phyloP scores from a whole-genome alignment of 2,888 invertebrate genomes.

The Reticulitermes lucifugus region DNA sequence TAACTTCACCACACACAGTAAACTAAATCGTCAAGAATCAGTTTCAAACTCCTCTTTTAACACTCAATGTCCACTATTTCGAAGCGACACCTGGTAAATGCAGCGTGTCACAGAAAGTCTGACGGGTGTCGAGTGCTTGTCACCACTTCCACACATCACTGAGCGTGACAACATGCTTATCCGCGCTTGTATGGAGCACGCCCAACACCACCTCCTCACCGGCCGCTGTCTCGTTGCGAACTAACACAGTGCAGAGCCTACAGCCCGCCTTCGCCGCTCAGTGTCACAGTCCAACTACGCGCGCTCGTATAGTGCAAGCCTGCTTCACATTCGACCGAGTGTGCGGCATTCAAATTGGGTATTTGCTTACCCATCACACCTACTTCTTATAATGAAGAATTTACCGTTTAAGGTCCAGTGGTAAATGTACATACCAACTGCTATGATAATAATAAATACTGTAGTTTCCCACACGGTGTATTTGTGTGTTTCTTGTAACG shows the following conservation, averaged over 20 bases:
- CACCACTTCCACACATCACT: neutral
- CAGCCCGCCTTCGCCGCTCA: neutral
- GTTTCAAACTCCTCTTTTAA: neutral
- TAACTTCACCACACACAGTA: neutral
- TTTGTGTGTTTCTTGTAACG: too few species aligned
- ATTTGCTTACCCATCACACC: neutral
- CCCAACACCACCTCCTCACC: neutral
- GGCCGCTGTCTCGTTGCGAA: neutral
- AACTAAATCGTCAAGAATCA: neutral
- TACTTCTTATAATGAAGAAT: too few species aligned
- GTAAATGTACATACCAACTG: too few species aligned
- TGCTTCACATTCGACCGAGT: neutral
- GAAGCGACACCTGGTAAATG: neutral
- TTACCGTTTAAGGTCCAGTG: too few species aligned
- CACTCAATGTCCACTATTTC: neutral
- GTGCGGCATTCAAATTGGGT: neutral
- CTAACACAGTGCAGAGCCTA: neutral
- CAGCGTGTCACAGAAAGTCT: neutral
- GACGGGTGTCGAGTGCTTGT: neutral
- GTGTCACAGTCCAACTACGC: neutral
- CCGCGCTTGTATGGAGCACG: neutral
- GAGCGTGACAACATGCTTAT: neutral
- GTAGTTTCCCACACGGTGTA: too few species aligned
- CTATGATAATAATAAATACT: too few species aligned
- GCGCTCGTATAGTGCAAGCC: neutral